Conservation (phyloP, 2,113 vertebrate species). For the Pachycephala philippinensis region DNA sequence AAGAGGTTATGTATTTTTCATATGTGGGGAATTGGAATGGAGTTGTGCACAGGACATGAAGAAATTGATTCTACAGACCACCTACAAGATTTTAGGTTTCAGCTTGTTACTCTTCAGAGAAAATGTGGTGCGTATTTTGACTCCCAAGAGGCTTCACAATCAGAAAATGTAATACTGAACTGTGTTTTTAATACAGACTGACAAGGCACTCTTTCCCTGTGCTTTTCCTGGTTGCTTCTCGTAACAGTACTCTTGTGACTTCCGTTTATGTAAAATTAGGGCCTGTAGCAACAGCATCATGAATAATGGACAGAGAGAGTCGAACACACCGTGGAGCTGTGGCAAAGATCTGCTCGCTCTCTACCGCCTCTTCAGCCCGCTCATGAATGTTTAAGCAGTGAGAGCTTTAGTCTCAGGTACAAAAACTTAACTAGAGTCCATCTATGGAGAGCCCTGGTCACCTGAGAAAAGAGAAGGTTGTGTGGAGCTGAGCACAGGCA, state of each 20-base stretch:
- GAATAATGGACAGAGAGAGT: slow-evolving; percentile 38
- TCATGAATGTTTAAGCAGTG: neutral
- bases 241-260: slow-evolving; percentile 29
- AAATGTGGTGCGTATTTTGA: neutral
- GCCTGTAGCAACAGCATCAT: slow-evolving; percentile 25
- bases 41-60: neutral
- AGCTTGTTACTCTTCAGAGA: neutral
- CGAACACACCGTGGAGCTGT: neutral
- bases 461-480: neutral
- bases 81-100: neutral
- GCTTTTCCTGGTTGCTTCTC: neutral
- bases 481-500: neutral
- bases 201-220: neutral
- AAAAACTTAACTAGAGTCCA: neutral
- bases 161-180: neutral
- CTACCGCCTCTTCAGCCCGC: neutral
- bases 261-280: slow-evolving; percentile 27
- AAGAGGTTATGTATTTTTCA: slow-evolving; percentile 4
- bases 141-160: neutral
- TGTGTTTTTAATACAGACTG: neutral
- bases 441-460: neutral
- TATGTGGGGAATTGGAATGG: neutral
- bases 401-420: neutral
- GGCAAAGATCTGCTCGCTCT: neutral
- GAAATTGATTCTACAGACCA: neutral